A percentile compares a stretch with the other conserved stretches of the same genome.
phyloP scores from a whole-genome alignment of 92 coral and sea anemone species.

The Siderastrea siderea region DNA sequence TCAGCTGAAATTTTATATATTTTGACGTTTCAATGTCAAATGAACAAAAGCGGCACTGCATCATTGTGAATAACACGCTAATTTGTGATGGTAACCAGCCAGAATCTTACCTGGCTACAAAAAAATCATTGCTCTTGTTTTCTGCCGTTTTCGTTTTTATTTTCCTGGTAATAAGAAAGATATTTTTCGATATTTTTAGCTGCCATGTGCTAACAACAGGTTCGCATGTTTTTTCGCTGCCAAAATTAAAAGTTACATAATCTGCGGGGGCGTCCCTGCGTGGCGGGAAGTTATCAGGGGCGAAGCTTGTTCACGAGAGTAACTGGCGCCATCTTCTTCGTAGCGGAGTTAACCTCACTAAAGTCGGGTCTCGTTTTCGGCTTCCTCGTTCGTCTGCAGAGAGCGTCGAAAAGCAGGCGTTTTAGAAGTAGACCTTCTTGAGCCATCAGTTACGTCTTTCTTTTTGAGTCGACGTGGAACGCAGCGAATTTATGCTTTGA shows the following conservation, averaged over 20 bases:
- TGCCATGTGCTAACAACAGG: constrained; percentile 1
- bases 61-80: not conserved
- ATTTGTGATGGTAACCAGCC: constrained; percentile 20
- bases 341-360: constrained; percentile 54
- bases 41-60: too few relatives aligned
- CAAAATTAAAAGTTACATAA: constrained; percentile 66
- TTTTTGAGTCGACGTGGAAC: constrained; percentile 48
- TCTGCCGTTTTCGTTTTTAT: not conserved
- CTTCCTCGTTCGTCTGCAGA: constrained; percentile 24
- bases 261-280: constrained; percentile 90
- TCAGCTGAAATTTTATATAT: not conserved
- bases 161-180: constrained; percentile 2
- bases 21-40: not conserved
- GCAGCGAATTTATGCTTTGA: constrained; percentile 75
- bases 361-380: constrained; percentile 75
- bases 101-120: not conserved
- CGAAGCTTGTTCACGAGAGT: constrained; percentile 92
- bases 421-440: constrained; percentile 65
- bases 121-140: not conserved
- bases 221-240: constrained; percentile 46
- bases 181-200: constrained; percentile 19
- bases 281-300: constrained; percentile 80
- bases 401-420: constrained; percentile 41
- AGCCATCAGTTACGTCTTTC: constrained; percentile 35
- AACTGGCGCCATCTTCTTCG: constrained; percentile 99